These are phyloP conservation scores for Falco novaeseelandiae DNA, from an alignment of 2,797 vertebrate genomes.

Conservation along the genomic window DNA sequence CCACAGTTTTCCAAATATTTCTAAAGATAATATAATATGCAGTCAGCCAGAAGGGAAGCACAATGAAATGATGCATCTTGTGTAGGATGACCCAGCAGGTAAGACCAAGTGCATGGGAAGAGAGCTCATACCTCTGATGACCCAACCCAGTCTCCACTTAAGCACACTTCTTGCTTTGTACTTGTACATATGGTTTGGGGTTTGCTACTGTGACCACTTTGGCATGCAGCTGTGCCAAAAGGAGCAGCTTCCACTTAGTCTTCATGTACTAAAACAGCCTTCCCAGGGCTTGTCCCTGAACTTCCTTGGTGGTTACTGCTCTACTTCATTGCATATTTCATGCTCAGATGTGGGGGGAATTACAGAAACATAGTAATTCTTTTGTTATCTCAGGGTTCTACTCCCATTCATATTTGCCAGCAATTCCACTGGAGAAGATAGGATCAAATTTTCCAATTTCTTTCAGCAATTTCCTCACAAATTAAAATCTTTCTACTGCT, in stretches of 20 bases:
- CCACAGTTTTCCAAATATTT: not conserved
- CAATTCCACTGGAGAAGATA: not conserved
- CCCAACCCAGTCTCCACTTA: not conserved
- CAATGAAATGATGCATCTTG: not conserved
- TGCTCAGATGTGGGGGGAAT: not conserved
- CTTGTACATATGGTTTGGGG: fast-evolving
- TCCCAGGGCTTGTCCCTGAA: not conserved
- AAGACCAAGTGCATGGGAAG: not conserved
- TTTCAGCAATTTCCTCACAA: not conserved
- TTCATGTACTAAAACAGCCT: not conserved
- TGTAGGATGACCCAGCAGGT: not conserved
- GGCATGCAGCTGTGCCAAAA: not conserved
- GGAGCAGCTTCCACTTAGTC: not conserved
- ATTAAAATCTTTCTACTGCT: not conserved
- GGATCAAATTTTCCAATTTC: not conserved
- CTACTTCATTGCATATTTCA: not conserved
- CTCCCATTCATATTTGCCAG: not conserved
- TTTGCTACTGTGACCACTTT: not conserved
- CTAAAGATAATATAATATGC: not conserved
- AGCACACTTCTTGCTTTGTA: not conserved
- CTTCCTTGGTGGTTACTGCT: not conserved
- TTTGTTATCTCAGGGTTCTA: not conserved
- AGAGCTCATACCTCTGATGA: not conserved
- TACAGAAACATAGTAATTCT: not conserved
- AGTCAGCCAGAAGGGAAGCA: not conserved